phyloP scores from a whole-genome alignment of 2,113 vertebrate genomes.

The Sinocyclocheilus anshuiensis region DNA sequence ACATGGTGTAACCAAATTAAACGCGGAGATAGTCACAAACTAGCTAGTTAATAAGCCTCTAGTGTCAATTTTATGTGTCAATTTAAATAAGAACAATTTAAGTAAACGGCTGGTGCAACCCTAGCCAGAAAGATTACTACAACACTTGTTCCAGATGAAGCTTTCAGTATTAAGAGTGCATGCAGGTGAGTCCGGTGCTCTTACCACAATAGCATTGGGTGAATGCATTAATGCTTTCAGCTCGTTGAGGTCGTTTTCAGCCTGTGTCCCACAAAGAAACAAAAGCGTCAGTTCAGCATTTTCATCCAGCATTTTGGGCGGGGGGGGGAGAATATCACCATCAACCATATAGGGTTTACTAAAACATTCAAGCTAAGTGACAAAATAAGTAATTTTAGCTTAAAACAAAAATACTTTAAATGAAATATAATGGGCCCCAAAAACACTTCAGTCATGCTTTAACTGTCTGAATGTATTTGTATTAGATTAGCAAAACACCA shows the following conservation, averaged over 20 bases:
- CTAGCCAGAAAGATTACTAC: not conserved
- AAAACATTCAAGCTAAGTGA: not conserved
- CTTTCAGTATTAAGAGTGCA: constrained; percentile 13
- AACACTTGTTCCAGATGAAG: constrained; percentile 26
- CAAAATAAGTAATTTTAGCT: not conserved
- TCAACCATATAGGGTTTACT: not conserved
- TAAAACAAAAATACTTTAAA: not conserved
- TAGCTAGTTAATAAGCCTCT: not conserved
- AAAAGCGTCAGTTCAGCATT: constrained; percentile 64
- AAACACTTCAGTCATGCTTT: not conserved
- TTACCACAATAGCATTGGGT: constrained; percentile 99
- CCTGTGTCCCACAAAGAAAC: constrained; percentile 83
- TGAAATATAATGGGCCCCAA: not conserved
- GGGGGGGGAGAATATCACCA: not conserved
- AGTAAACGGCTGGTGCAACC: not conserved
- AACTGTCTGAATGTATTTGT: not conserved
- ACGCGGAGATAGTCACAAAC: not conserved
- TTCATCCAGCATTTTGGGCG: not conserved
- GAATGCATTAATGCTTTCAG: constrained; percentile 99
- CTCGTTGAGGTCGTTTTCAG: constrained; percentile 99
- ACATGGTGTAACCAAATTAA: not conserved
- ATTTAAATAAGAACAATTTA: not conserved
- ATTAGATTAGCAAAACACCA: not conserved
- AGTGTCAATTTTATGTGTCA: not conserved
- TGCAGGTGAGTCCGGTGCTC: constrained; percentile 68